These are phyloP conservation scores for Lacerta bilineata DNA, from an alignment of 2,797 vertebrate species.

Conservation along the genomic window DNA sequence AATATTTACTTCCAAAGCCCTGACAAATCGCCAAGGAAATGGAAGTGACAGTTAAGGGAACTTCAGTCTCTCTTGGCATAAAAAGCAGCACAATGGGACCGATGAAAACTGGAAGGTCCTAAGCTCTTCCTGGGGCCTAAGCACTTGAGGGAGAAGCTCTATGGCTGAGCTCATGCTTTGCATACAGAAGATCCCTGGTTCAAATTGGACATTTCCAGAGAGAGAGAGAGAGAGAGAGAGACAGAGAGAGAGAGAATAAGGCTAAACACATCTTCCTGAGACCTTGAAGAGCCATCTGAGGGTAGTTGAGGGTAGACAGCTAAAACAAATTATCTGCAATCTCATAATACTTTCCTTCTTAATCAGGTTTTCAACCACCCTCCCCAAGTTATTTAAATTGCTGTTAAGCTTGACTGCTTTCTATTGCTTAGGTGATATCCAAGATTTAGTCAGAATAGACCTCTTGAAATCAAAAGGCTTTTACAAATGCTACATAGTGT, in stretches of 20 bases:
- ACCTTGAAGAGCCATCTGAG: not conserved
- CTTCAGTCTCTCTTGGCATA: not conserved
- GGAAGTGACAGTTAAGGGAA: slow-evolving; percentile 9
- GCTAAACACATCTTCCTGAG: not conserved
- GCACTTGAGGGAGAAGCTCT: not conserved
- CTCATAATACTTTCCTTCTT: no score
- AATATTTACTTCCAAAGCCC: slow-evolving; percentile 29
- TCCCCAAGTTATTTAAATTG: no score
- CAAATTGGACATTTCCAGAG: not conserved
- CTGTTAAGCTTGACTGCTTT: no score
- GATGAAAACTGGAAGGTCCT: not conserved
- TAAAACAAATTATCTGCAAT: no score
- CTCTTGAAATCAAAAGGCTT: no score
- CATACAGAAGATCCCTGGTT: not conserved
- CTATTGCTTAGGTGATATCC: no score
- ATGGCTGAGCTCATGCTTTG: not conserved
- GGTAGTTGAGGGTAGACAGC: not conserved
- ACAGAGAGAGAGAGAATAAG: no score
- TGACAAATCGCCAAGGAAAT: slow-evolving; percentile 19
- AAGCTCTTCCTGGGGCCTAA: not conserved
- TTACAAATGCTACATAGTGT: no score
- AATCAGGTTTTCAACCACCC: no score
- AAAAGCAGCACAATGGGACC: not conserved
- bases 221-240: no score
- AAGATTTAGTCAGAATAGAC: no score